Evolutionary conservation across 2,797 vertebrate species (phyloP).

Genomic region (Craterocephalus amniculus): DNA sequence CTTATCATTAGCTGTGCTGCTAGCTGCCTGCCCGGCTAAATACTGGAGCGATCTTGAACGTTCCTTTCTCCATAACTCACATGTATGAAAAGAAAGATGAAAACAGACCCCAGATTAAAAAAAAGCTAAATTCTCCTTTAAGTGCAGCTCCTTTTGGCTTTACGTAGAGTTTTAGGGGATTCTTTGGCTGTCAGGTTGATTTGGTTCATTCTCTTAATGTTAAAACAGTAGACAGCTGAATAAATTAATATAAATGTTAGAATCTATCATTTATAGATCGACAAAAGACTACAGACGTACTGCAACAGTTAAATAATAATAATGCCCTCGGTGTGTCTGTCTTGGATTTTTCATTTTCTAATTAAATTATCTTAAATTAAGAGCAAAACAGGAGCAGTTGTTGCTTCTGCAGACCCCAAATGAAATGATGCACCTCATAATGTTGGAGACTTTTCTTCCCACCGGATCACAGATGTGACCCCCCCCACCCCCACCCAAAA

Average conservation of each 20-base stretch:
- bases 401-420: slow-evolving; percentile 2
- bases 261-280: slow-evolving; percentile 4
- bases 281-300: neutral
- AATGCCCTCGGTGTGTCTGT: neutral
- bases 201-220: neutral
- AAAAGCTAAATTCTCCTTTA: too few relatives aligned
- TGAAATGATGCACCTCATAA: neutral
- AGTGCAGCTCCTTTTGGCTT: neutral
- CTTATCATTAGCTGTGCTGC: too few relatives aligned
- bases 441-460: neutral
- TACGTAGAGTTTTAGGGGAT: neutral
- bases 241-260: neutral
- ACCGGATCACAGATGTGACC: slow-evolving; percentile 18
- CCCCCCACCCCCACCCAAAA: slow-evolving; percentile 7
- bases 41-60: too few relatives aligned
- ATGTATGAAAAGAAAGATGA: too few relatives aligned
- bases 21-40: too few relatives aligned
- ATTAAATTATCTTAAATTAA: neutral
- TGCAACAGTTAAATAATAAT: neutral
- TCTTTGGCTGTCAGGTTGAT: slow-evolving; percentile 4
- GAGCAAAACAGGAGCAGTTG: neutral
- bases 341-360: neutral
- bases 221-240: neutral
- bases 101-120: too few relatives aligned
- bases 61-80: too few relatives aligned